Evolutionary conservation across 2,113 vertebrate genomes (phyloP).

Genomic region (Craseonycteris thonglongyai): DNA sequence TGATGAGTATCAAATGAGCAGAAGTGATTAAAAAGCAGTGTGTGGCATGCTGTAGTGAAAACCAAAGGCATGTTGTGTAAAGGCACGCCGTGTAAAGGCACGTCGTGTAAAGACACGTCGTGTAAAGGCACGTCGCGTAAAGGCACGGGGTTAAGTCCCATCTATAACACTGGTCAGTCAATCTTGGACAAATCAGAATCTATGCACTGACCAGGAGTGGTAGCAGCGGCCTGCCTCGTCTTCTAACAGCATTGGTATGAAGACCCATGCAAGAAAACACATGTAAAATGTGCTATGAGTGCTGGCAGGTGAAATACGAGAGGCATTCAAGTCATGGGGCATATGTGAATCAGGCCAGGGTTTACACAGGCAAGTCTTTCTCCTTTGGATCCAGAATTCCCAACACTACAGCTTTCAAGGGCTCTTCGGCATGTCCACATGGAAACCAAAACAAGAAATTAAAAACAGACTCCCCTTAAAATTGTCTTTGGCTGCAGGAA

Average conservation of each 20-base stretch:
- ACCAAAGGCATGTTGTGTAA: fast-evolving
- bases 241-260: background rate
- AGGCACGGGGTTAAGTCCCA: background rate
- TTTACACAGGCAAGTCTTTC: background rate
- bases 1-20: background rate
- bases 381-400: background rate
- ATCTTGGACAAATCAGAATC: background rate
- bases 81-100: too few species aligned
- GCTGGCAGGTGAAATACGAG: background rate
- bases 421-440: background rate
- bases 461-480: background rate
- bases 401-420: background rate
- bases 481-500: slow-evolving; percentile 21
- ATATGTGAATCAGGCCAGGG: background rate
- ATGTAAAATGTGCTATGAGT: background rate
- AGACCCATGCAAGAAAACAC: background rate
- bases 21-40: background rate
- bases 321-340: background rate
- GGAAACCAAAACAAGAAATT: slow-evolving; percentile 47
- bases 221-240: background rate
- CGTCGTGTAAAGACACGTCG: fast-evolving
- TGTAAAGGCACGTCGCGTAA: fast-evolving
- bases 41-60: background rate
- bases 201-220: background rate
- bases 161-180: too few species aligned